Conservation (phyloP, 2,888 invertebrate species). For the Fragum fragum region DNA sequence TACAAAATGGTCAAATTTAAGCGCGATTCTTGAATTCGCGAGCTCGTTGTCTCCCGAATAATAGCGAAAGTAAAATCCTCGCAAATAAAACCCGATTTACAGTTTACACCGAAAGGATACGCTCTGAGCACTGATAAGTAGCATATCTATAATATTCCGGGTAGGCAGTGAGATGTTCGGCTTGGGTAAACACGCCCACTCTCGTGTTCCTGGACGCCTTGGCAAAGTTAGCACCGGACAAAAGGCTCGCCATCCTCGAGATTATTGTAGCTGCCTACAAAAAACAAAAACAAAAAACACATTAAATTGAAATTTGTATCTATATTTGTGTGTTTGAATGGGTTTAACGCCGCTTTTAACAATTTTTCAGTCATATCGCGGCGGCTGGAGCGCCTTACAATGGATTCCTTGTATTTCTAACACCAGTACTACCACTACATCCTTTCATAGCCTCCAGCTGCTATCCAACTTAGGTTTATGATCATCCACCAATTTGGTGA, state of each 20-base stretch:
- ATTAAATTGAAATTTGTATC: not conserved
- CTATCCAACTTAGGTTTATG: too few species aligned
- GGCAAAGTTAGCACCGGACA: slow-evolving; percentile 3
- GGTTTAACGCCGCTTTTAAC: not conserved
- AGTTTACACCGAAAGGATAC: slow-evolving; percentile 14
- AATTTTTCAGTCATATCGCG: too few species aligned
- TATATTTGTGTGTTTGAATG: not conserved
- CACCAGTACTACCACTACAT: too few species aligned
- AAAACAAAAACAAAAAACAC: not conserved
- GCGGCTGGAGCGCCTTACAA: too few species aligned
- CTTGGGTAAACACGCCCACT: slow-evolving; percentile 7
- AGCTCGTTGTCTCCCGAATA: too few species aligned
- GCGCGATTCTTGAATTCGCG: too few species aligned
- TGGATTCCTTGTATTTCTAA: too few species aligned
- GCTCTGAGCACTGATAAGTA: slow-evolving; percentile 8
- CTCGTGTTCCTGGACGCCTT: slow-evolving; percentile 8
- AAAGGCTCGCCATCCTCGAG: not conserved
- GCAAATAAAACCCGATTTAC: too few species aligned
- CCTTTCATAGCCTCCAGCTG: too few species aligned
- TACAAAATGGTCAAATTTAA: too few species aligned
- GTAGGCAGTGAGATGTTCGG: slow-evolving; percentile 1
- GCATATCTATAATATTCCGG: slow-evolving; percentile 12
- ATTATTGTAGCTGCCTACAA: slow-evolving; percentile 3
- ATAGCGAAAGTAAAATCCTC: too few species aligned
- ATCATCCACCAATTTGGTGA: too few species aligned